Percentiles rank a stretch among this genome's conserved stretches.
Conservation (phyloP, 1,140 invertebrate species). For the Muscidifurax raptorellus region DNA sequence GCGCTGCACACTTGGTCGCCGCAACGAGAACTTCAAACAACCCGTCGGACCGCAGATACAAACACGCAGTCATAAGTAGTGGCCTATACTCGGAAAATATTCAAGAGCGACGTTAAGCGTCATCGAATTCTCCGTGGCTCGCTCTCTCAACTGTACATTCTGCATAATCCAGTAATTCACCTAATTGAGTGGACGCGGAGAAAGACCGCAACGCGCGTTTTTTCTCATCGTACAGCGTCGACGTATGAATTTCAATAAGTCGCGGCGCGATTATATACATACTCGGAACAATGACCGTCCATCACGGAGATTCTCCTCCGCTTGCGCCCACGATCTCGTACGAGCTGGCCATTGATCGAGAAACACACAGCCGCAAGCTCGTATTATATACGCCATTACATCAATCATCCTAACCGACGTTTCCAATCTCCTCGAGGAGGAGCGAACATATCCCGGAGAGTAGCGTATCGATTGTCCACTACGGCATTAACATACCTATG, state of each 20-base stretch:
- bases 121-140: no score
- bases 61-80: no score
- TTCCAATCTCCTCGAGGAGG: conserved; percentile 34
- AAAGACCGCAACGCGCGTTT: background rate
- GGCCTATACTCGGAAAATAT: background rate
- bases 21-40: no score
- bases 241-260: conserved; percentile 43
- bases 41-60: no score
- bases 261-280: background rate
- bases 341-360: background rate
- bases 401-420: conserved; percentile 23
- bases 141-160: no score
- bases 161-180: background rate
- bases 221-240: background rate
- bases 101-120: background rate
- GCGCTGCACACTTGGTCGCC: no score
- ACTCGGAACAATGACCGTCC: conserved; percentile 30
- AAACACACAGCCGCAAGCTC: background rate
- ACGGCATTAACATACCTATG: conserved; percentile 41
- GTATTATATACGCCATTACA: background rate
- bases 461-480: conserved; percentile 30
- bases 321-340: background rate
- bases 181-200: background rate
- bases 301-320: conserved; percentile 33
- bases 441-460: background rate